Conservation (phyloP, 2,113 vertebrate genomes). For the Pardalotus punctatus region DNA sequence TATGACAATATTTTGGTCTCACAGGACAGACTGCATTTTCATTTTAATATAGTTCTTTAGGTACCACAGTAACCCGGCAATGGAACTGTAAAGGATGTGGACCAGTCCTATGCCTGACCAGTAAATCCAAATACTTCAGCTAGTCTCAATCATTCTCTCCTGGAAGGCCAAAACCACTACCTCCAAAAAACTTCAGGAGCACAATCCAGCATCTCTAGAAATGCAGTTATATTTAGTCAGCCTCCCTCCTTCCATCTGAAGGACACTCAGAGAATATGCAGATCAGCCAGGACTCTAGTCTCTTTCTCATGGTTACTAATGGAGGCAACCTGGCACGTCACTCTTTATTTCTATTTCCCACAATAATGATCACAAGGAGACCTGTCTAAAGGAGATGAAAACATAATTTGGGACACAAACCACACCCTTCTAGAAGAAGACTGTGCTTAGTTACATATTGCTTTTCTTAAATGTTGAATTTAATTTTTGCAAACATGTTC, state of each 20-base stretch:
- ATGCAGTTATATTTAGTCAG: background rate
- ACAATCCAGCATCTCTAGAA: background rate
- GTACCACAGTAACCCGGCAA: background rate
- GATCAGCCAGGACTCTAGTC: background rate
- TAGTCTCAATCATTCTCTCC: background rate
- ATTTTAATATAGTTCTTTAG: background rate
- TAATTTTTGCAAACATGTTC: background rate
- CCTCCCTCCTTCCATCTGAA: background rate
- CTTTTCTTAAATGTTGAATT: background rate
- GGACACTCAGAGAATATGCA: background rate
- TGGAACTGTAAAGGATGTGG: background rate
- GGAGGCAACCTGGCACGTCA: background rate
- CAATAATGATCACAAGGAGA: background rate
- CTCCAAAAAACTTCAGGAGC: background rate
- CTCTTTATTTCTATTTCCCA: background rate
- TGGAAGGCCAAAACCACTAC: background rate
- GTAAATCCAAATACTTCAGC: background rate
- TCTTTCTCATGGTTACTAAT: background rate
- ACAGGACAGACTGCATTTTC: background rate
- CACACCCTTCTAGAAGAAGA: background rate
- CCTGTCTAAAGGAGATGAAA: background rate
- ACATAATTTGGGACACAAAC: background rate
- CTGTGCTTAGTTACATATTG: background rate
- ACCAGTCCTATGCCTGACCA: background rate
- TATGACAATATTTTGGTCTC: background rate